phyloP scores from a whole-genome alignment of 2,888 invertebrate genomes.

The Mythimna pallens region DNA sequence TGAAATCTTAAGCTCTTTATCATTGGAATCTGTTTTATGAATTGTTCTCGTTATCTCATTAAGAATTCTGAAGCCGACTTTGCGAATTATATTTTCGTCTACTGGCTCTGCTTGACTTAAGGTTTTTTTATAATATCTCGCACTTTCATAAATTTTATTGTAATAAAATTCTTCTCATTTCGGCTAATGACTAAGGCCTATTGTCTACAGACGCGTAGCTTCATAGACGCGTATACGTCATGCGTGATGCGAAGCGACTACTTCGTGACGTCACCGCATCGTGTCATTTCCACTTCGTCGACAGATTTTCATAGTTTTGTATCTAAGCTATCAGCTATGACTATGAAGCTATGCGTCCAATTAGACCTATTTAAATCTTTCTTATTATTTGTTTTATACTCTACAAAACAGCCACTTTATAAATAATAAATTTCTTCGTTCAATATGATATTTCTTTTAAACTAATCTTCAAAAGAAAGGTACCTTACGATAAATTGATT shows the following conservation, averaged over 20 bases:
- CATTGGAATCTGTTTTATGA: constrained; percentile 33
- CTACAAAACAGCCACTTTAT: not conserved
- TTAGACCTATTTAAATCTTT: not conserved
- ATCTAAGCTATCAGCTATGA: no score
- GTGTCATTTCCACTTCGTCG: no score
- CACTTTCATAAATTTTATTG: not conserved
- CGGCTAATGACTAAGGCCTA: not conserved
- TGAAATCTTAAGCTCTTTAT: constrained; percentile 30
- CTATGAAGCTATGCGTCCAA: no score
- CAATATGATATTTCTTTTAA: not conserved
- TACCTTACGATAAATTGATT: constrained; percentile 31
- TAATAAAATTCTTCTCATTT: not conserved
- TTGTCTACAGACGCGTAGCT: not conserved
- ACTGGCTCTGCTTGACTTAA: not conserved
- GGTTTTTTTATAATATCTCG: not conserved
- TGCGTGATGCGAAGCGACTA: no score
- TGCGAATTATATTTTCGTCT: constrained; percentile 17
- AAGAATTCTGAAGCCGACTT: constrained; percentile 16
- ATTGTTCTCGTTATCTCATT: constrained; percentile 32
- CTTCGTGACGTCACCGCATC: no score
- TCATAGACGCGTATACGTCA: no score
- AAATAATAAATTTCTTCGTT: not conserved
- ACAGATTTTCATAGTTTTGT: no score
- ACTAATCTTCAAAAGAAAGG: constrained; percentile 6
- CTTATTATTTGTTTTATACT: not conserved